Evolutionary conservation across 2,113 vertebrate species (phyloP), one percentile per base, ranked within the genome.

Genomic region (Rhodinocichla rosea): DNA sequence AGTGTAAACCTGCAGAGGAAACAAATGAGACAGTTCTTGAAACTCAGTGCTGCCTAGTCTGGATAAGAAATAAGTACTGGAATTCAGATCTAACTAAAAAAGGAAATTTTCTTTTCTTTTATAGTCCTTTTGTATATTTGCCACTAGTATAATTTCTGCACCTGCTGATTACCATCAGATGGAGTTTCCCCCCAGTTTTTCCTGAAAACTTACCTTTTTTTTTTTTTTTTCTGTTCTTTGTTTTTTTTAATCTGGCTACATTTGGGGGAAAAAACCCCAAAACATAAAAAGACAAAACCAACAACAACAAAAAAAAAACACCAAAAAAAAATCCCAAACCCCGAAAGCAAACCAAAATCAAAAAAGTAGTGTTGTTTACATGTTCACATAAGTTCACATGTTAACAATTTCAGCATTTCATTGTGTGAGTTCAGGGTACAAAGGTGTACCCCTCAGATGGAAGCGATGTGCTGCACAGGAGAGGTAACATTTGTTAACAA

Each of bases 171-270:
- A 11, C 26, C 1, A 6, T 30, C 21, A 69, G 12, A 15, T 79
- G 27, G 23, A 4, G 2, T 7, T 55, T 18, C 1, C 2, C 2
- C 5, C 1, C 4, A 8, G 7, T 3, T 42, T 82, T 74, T 45
- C 21, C 18, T 53, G 18, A 69, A 35, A 76, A 17, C 2, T n/a
- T 70, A 13, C 2, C 2, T 44, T 52, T 65, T 39, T 56, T 59
- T 50, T 23, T n/a, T n/a, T n/a, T 45, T 44, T 5, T 2, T 4
- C 16, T 11, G 28, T 45, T 52, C 8, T 4, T 44, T 26, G 56
- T 35, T 64, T 35, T 67, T 42, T 57, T 26, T 5, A n/a, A 30
- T 59, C 24, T 57, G 9, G 7, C 21, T 2, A 2, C 5, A 20
- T 55, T 26, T 84, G 22, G 14, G 9, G 1, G 42, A 40, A 21